Base-by-base conservation (phyloP, 2,113 vertebrate species). In the Nannospalax galili region DNA sequence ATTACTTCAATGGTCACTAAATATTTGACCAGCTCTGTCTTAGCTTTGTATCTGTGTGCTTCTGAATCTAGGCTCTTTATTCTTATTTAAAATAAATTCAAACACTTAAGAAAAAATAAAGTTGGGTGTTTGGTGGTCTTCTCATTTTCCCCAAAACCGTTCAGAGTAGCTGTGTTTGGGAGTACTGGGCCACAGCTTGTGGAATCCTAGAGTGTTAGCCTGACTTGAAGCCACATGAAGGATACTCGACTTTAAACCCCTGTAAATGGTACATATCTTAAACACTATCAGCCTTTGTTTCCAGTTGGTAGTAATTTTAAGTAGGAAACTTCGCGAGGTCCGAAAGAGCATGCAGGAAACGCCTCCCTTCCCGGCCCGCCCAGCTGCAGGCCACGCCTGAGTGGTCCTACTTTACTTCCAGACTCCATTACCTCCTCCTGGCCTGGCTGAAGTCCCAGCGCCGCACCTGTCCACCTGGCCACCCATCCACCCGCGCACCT, bases 381-480 rank as follows among this genome's bases (percentile, higher is more conserved):
- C 98, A 64, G 98, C 98, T 95, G 98, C 94, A 78, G 98, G 92
- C 97, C 28, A 77, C 8, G 73, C 98, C 98, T 92, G 97, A 97
- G 2, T 98, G 97, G 95, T 98, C n/a, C 99, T 98, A 97, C 98
- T 98, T 79, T 93, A 99, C 98, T 91, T 98, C 4, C 91, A 99
- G 97, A 90, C 98, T 99, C 58, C 98, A 93, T 69, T 98, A 95
- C 19, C 98, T 2, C 37, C 24, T 84, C 73, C 0, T 24, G 45
- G 6, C 67, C 26, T 0, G 40, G 37, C 48, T 3, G 12, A 58
- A 20, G 67, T 16, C 58, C 52, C 65, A 3, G 24, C 24, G 28
- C 62, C 3, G 8, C 35, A 69, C 19, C 32, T 0, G 58, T 70
- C 56, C 72, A 37, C 70, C 58, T 11, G 11, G 67, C 58, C 45